Conservation (phyloP, 2,797 vertebrate species). For the Intellagama lesueurii region DNA sequence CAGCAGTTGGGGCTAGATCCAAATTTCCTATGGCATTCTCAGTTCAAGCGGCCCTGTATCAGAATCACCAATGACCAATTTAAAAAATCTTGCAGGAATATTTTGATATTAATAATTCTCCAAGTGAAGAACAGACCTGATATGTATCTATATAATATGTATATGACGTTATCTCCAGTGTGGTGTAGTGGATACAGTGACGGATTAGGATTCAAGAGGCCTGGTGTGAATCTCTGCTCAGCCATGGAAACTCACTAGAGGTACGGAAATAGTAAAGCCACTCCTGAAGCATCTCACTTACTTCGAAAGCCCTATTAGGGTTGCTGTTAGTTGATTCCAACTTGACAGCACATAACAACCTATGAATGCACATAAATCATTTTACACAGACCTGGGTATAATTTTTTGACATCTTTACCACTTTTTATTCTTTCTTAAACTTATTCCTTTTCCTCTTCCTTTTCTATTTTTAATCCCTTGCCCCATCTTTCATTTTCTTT, state of each 20-base stretch:
- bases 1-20: slow-evolving; percentile 97
- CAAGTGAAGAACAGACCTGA: slow-evolving; percentile 97
- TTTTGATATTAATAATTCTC: slow-evolving; percentile 99
- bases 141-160: too few species aligned
- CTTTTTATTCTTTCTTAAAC: neutral
- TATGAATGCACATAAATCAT: neutral
- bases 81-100: slow-evolving; percentile 89
- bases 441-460: neutral
- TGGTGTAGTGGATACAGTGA: neutral
- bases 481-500: neutral
- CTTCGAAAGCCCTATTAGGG: too few species aligned
- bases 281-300: too few species aligned
- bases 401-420: too few species aligned
- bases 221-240: neutral
- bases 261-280: too few species aligned
- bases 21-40: slow-evolving; percentile 95
- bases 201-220: neutral
- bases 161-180: neutral
- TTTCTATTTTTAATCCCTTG: neutral
- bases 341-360: too few species aligned
- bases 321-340: too few species aligned
- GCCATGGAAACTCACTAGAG: neutral
- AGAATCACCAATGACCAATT: slow-evolving; percentile 98
- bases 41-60: slow-evolving; percentile 97
- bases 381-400: neutral